Base-by-base conservation (phyloP, 2,113 vertebrate species). In the Cottus gobio region DNA sequence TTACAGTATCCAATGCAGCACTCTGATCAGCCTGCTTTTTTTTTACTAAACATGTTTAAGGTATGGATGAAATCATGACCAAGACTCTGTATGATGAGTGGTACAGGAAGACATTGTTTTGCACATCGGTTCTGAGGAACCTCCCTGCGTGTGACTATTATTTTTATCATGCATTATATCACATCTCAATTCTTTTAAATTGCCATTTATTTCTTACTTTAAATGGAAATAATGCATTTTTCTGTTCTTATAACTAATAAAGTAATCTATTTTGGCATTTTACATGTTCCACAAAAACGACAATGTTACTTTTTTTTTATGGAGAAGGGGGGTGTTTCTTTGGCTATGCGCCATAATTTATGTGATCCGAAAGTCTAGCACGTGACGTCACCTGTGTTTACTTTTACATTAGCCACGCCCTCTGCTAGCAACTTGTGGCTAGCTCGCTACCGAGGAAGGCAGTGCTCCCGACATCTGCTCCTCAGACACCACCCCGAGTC, bases 351-450 rank as follows among this genome's bases (percentile, higher is more conserved):
- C 52, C n/a, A 24, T 26, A 56, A 26, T 58, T 30, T 30, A 30
- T 30, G 26, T 18, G 13, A 62, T 5, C 58, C 36, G 18, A 22
- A 28, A 30, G 79, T 80, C 87, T 87, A 87, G 77, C 90, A 75
- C 89, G 90, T 94, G 89, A 92, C 93, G 90, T 92, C 88, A 90
- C 61, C 86, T 85, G 81, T 94, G 92, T 94, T 94, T 94, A 93
- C 92, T 94, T 94, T 94, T 88, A 82, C 87, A 37, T 36, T 89
- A 77, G 42, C 91, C 89, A 77, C 93, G 88, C 93, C 93, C 83
- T 64, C 91, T 48, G 89, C 75, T 94, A 94, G 93, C 93, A 93
- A 88, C 88, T 89, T 89, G 86, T 90, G 84, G 93, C 92, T 94
- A 94, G 87, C 91, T 88, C 72, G 81, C 79, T 71, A 80, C 74